Conservation (phyloP, 2,797 vertebrate species). For the Peromyscus aztecus region DNA sequence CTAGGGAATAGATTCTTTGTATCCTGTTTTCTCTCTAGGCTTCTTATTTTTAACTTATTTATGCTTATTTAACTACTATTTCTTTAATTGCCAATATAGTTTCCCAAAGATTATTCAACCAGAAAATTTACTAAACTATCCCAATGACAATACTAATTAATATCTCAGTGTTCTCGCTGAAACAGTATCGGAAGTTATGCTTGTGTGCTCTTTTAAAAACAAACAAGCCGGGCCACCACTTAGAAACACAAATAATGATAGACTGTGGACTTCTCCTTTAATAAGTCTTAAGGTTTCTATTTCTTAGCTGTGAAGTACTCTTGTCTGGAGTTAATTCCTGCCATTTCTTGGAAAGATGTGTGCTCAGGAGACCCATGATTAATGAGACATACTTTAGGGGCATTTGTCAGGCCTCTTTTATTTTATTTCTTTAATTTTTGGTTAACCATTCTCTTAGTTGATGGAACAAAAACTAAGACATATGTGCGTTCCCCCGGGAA, state of each 20-base stretch:
- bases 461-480: conserved; percentile 63
- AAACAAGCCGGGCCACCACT: conserved; percentile 32
- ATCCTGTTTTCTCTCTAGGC: neutral
- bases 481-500: conserved; percentile 39
- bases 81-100: conserved; percentile 67
- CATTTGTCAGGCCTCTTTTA: neutral
- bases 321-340: neutral
- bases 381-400: conserved; percentile 67
- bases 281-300: conserved; percentile 40
- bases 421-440: neutral
- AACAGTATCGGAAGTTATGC: neutral
- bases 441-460: conserved; percentile 25
- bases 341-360: conserved; percentile 41
- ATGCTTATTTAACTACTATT: conserved; percentile 71
- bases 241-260: conserved; percentile 64
- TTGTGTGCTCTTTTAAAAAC: neutral
- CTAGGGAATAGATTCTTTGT: neutral
- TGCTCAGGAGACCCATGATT: conserved; percentile 56
- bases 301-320: conserved; percentile 44
- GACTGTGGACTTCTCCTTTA: conserved; percentile 67
- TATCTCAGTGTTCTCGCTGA: conserved; percentile 17
- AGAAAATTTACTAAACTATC: conserved; percentile 76
- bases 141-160: conserved; percentile 67
- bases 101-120: conserved; percentile 74
- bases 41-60: conserved; percentile 43